Evolutionary conservation across 2,113 vertebrate species (phyloP).

Genomic region (Campylorhamphus procurvoides): DNA sequence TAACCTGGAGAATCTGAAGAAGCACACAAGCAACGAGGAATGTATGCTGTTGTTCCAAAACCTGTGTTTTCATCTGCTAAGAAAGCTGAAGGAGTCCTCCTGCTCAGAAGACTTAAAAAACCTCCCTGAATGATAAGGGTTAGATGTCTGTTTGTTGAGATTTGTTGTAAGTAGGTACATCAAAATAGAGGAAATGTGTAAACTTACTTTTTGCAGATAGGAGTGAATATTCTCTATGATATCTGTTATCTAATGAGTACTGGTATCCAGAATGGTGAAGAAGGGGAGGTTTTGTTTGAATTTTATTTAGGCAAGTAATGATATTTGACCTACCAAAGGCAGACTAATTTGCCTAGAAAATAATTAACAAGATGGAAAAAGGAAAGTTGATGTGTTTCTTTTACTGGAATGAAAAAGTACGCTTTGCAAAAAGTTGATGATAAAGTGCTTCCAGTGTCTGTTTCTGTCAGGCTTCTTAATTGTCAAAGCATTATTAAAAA

Average conservation of each 20-base stretch:
- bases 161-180: slow-evolving; percentile 3
- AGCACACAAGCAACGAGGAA: not conserved
- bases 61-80: not conserved
- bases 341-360: slow-evolving; percentile 1
- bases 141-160: not conserved
- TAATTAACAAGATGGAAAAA: slow-evolving; percentile 15
- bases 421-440: not conserved
- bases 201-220: not conserved
- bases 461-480: slow-evolving; percentile 39
- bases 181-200: not conserved
- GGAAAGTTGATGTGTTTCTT: not conserved
- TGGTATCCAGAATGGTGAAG: not conserved
- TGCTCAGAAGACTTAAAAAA: slow-evolving; percentile 21
- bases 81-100: slow-evolving; percentile 22
- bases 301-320: not conserved
- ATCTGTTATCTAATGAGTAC: not conserved
- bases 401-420: not conserved
- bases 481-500: slow-evolving; percentile 49
- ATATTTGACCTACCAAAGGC: not conserved
- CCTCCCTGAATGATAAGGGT: not conserved
- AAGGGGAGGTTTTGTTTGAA: not conserved
- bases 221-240: not conserved
- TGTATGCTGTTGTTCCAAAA: not conserved
- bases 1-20: not conserved
- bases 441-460: slow-evolving; percentile 1